Base-by-base conservation (phyloP, 2,113 vertebrate species). In the Phalacrocorax carbo region DNA sequence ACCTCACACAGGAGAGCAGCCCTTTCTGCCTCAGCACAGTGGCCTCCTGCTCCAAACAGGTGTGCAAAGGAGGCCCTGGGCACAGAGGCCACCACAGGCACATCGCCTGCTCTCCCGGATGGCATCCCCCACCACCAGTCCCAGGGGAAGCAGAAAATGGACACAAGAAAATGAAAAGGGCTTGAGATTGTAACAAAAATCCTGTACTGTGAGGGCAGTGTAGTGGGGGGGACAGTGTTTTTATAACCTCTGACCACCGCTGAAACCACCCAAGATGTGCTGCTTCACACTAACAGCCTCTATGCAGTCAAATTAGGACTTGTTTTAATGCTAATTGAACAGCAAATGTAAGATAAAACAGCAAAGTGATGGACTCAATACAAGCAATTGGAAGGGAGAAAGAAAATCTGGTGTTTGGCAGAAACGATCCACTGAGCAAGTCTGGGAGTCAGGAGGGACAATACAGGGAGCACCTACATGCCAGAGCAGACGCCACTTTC, bases 321-420 rank as follows among this genome's bases (percentile, higher is more conserved):
- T 96, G 40, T 62, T 96, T 73, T 44, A 65, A 70, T 4, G 5
- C 15, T 94, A 88, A 94, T 36, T 58, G 32, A 94, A 90, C 72
- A 75, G 71, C 58, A 61, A 15, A 16, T 13, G 34, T 72, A 68
- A 90, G 20, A 76, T 65, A 77, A 88, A 90, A 72, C 16, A 82
- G 40, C 20, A 54, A 18, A 46, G 16, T 13, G 25, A 82, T 10
- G 15, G 51, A 79, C n/a, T 72, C 34, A 22, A 26, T 60, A 17
- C 5, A 61, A 58, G 25, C 21, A 77, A 34, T 30, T 20, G 0
- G 4, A 84, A 82, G 15, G 11, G 23, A 77, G 64, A 73, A 78
- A 86, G 38, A 55, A 91, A 66, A 75, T 17, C 9, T 78, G 7
- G 4, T 46, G 5, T 42, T 78, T 62, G 38, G n/a, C 61, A 87